These are phyloP conservation scores for Disparrhopalites patrizii DNA, from an alignment of 2,888 invertebrate species.

Conservation along the genomic window DNA sequence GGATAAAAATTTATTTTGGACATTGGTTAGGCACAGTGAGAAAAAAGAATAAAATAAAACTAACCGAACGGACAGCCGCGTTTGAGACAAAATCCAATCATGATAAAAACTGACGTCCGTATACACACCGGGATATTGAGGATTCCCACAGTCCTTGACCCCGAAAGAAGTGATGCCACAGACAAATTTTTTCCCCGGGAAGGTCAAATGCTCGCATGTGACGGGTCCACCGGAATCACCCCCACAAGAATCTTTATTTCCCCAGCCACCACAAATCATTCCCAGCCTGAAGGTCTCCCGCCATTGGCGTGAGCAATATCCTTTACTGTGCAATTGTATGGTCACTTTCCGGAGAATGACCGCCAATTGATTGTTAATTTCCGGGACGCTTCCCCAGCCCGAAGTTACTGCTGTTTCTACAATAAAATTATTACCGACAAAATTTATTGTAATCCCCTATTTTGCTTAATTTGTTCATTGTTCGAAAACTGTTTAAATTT, in stretches of 20 bases:
- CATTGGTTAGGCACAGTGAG: too few relatives aligned
- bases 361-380: not conserved
- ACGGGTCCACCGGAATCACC: conserved; percentile 9
- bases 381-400: conserved; percentile 2
- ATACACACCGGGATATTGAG: conserved; percentile 10
- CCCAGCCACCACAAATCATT: conserved; percentile 11
- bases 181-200: conserved; percentile 4
- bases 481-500: too few relatives aligned
- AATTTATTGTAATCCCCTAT: too few relatives aligned
- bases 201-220: not conserved
- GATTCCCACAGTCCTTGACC: not conserved
- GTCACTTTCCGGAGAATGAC: not conserved
- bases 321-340: not conserved
- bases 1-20: too few relatives aligned
- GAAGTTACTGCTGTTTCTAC: not conserved
- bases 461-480: too few relatives aligned
- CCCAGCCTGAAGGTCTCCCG: not conserved
- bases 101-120: conserved; percentile 3
- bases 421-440: too few relatives aligned
- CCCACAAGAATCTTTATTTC: not conserved
- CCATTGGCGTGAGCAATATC: not conserved
- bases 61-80: too few relatives aligned
- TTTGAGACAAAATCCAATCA: conserved; percentile 11
- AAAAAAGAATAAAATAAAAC: not conserved
- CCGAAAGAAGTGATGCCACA: conserved; percentile 19